phyloP scores from a whole-genome alignment of 2,113 vertebrate species.

The Noturus placidus region DNA sequence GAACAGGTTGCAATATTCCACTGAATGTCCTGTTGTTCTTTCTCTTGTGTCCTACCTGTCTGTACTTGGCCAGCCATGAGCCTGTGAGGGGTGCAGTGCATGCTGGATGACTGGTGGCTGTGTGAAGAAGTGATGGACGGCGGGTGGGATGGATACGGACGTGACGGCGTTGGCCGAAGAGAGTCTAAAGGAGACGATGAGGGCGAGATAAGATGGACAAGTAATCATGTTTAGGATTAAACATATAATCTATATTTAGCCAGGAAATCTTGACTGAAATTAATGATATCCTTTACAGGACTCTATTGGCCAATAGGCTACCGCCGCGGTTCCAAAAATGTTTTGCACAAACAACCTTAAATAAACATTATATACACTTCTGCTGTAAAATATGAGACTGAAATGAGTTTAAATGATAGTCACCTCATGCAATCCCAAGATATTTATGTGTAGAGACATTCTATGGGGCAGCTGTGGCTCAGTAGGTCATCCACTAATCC shows the following conservation, averaged over 20 bases:
- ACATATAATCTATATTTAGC: neutral
- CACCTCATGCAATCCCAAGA: too few species aligned
- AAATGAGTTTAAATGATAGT: too few species aligned
- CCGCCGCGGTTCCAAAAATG: neutral
- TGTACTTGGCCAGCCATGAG: slow-evolving; percentile 57
- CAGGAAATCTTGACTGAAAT: neutral
- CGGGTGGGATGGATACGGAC: slow-evolving; percentile 61
- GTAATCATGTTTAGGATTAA: neutral
- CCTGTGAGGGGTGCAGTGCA: slow-evolving; percentile 67
- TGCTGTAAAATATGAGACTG: too few species aligned
- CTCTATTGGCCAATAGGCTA: neutral
- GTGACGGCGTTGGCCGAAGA: slow-evolving; percentile 53
- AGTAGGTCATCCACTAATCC: too few species aligned
- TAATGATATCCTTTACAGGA: neutral
- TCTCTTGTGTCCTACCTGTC: slow-evolving; percentile 63
- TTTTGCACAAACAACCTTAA: neutral
- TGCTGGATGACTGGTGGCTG: slow-evolving; percentile 64
- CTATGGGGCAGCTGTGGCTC: too few species aligned
- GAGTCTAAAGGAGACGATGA: slow-evolving; percentile 62
- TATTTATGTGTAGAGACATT: too few species aligned
- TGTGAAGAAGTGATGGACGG: slow-evolving; percentile 68
- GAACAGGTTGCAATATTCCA: neutral
- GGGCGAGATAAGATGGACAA: neutral
- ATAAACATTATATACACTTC: too few species aligned
- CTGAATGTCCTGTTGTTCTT: neutral